These are phyloP conservation scores for Chrysolina haemoptera DNA, from an alignment of 2,888 invertebrate species.

Conservation along the genomic window DNA sequence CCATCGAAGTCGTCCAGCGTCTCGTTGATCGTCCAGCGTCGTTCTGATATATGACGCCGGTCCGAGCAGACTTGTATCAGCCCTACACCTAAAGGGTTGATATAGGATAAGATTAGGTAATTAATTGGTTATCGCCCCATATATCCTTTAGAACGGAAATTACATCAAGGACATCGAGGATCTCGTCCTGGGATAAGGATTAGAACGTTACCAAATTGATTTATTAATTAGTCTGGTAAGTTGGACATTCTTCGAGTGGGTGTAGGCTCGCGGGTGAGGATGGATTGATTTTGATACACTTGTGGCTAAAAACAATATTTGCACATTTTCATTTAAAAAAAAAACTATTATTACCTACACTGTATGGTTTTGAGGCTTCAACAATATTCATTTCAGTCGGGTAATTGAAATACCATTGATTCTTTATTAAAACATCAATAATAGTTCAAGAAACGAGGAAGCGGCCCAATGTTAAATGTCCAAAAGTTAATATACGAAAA, in stretches of 20 bases:
- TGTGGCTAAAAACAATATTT: neutral
- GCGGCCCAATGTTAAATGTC: too few relatives aligned
- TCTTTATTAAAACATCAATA: too few relatives aligned
- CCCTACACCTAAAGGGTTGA: conserved; percentile 61
- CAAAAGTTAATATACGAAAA: too few relatives aligned
- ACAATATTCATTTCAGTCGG: too few relatives aligned
- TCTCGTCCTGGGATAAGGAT: conserved; percentile 55
- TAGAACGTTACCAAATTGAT: conserved; percentile 58
- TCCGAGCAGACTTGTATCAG: conserved; percentile 55
- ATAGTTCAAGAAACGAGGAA: too few relatives aligned
- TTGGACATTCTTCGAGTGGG: conserved; percentile 46
- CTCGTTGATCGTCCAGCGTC: conserved; percentile 40
- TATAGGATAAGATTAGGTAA: conserved; percentile 67
- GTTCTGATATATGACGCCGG: conserved; percentile 57
- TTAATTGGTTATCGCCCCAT: conserved; percentile 67
- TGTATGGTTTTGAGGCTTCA: too few relatives aligned
- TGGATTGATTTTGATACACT: neutral
- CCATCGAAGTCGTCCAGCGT: conserved; percentile 22
- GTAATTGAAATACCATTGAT: too few relatives aligned
- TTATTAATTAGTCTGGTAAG: conserved; percentile 55
- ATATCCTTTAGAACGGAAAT: conserved; percentile 57
- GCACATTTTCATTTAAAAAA: too few relatives aligned
- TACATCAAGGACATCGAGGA: conserved; percentile 57
- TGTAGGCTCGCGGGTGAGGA: conserved; percentile 20
- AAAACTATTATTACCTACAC: too few relatives aligned